Evolutionary conservation across 1,140 invertebrate genomes (phyloP), one percentile per base, ranked within the genome.

Genomic region (Drosophila mayri): DNA sequence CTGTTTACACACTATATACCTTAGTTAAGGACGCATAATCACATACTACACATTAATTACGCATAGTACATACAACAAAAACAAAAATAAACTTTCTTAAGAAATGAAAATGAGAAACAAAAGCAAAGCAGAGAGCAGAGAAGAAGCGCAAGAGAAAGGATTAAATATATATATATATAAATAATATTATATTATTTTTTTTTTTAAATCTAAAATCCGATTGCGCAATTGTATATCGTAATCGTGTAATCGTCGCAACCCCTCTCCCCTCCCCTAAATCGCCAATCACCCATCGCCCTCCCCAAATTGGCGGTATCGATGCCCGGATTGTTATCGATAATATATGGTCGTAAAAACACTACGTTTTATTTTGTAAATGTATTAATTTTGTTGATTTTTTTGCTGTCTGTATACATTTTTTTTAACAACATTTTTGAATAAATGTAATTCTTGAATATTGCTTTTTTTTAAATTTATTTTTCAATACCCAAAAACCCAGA

Each of bases 361-460:
- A 90, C 68, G 85, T 76, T 88, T 87, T 87, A 88, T 76, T 77
- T 90, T 88, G 85, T 88, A 88, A 90, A 88, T 88, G 85, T 88
- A 88, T 88, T 88, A 88, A 88, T 88, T 88, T 88, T 88, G 85
- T 88, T 88, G 85, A 88, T 88, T 88, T 88, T 88, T 88, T 88
- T 88, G 85, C 85, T 88, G 85, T 90, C 85, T 88, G 85, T 88
- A 85, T 85, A 90, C 85, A 85, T 85, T 90, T 90, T 86, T 62
- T 88, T 88, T 88, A 79, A 81, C 68, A 90, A 88, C 84, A 88
- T 88, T 88, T 90, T 88, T 85, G 66, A 88, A 88, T 88, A 88
- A 88, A 88, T 88, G 85, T 88, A 88, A 90, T 88, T 90, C 81
- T 90, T 85, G 83, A 85, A 90, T 66, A 79, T 55, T 37, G 18